phyloP scores from a whole-genome alignment of 1,140 invertebrate genomes.

The Apis laboriosa region DNA sequence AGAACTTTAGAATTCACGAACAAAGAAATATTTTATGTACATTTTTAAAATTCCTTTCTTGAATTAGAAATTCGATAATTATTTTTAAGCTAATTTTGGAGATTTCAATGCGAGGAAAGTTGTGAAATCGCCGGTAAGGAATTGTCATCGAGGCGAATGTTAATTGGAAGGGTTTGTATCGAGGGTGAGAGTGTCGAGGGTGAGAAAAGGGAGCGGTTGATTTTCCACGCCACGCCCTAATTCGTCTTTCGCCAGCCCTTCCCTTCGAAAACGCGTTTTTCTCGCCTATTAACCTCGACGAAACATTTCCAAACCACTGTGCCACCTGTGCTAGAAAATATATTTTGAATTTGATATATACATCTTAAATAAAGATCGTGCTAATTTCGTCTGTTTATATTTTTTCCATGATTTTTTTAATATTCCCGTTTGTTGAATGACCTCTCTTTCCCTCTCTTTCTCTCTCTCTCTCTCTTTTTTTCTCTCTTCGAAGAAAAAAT shows the following conservation, averaged over 20 bases:
- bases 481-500: too few relatives aligned
- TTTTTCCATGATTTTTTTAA: neutral
- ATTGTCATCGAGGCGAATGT: neutral
- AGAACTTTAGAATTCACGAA: too few relatives aligned
- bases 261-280: slow-evolving; percentile 20
- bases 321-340: too few relatives aligned
- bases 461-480: neutral
- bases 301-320: too few relatives aligned
- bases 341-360: too few relatives aligned
- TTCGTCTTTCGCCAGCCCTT: slow-evolving; percentile 11
- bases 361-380: neutral
- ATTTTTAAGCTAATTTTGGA: neutral
- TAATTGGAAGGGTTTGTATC: slow-evolving; percentile 21
- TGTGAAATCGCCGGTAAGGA: neutral
- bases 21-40: too few relatives aligned
- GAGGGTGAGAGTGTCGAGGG: slow-evolving; percentile 33
- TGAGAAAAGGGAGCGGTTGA: slow-evolving; percentile 65
- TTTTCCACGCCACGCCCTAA: slow-evolving; percentile 62
- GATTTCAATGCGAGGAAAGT: neutral
- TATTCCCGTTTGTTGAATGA: too few relatives aligned
- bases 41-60: neutral
- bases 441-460: neutral
- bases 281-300: neutral
- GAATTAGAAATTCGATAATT: neutral
- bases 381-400: neutral